Evolutionary conservation across 2,113 vertebrate species (phyloP).

Genomic region (Crotalus tigris): DNA sequence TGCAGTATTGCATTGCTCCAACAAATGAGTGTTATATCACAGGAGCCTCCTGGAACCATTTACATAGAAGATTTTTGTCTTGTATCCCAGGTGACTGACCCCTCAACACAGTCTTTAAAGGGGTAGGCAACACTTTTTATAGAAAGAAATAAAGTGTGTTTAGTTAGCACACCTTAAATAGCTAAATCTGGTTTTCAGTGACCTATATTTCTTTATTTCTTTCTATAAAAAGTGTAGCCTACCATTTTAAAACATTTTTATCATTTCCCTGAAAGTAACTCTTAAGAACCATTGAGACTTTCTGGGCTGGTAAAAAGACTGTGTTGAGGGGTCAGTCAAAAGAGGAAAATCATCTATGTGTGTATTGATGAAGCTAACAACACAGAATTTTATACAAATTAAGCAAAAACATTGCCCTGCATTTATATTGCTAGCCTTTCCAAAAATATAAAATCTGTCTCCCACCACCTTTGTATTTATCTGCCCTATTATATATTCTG

Average conservation of each 20-base stretch:
- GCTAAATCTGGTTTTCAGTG: background rate
- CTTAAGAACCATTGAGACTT: background rate
- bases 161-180: background rate
- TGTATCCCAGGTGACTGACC: constrained; percentile 29
- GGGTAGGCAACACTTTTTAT: background rate
- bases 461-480: background rate
- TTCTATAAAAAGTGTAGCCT: background rate
- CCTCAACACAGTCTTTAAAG: constrained; percentile 18
- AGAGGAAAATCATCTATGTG: constrained; percentile 33
- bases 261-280: background rate
- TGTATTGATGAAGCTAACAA: background rate
- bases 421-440: background rate
- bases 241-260: background rate
- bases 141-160: constrained; percentile 4
- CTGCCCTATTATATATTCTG: background rate
- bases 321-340: constrained; percentile 35
- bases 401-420: background rate
- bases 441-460: background rate
- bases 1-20: constrained; percentile 50
- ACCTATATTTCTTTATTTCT: background rate
- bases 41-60: constrained; percentile 27
- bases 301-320: constrained; percentile 32
- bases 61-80: constrained; percentile 32
- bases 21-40: constrained; percentile 47
- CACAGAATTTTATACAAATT: background rate